phyloP scores from a whole-genome alignment of 2,113 vertebrate species.

The Chaetops frenatus region DNA sequence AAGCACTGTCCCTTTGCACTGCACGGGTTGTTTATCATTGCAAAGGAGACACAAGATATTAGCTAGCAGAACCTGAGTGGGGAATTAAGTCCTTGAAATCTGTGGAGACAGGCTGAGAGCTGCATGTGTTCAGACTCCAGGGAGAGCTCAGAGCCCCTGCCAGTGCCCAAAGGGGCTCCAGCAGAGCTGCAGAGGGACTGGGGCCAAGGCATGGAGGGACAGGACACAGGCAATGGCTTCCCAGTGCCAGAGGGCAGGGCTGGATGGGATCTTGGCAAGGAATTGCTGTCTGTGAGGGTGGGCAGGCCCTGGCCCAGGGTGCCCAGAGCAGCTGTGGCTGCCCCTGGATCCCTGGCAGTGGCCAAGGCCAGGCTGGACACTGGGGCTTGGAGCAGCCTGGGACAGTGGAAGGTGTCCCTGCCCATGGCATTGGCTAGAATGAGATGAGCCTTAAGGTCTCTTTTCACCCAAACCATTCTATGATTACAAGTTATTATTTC shows the following conservation, averaged over 20 bases:
- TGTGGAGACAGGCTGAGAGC: neutral
- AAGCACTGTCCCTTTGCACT: neutral
- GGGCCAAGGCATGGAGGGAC: neutral
- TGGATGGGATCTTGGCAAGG: neutral
- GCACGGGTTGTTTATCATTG: neutral
- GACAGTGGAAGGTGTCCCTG: neutral
- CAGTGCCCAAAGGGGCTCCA: neutral
- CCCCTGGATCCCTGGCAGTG: neutral
- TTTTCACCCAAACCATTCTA: neutral
- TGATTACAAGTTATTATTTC: neutral
- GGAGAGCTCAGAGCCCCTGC: neutral
- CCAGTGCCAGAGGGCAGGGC: neutral
- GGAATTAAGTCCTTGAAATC: neutral
- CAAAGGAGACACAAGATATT: neutral
- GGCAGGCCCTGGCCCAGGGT: neutral
- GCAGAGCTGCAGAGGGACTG: neutral
- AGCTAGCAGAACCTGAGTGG: neutral
- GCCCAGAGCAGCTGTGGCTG: neutral
- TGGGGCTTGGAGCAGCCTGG: neutral
- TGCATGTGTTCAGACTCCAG: accelerated
- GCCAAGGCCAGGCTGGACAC: accelerated
- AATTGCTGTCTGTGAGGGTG: neutral
- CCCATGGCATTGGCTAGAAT: neutral
- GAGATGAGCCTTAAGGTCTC: neutral
- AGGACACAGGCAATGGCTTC: neutral